Base-by-base conservation (phyloP, 1,140 invertebrate species). In the Eubasilissa regina region DNA sequence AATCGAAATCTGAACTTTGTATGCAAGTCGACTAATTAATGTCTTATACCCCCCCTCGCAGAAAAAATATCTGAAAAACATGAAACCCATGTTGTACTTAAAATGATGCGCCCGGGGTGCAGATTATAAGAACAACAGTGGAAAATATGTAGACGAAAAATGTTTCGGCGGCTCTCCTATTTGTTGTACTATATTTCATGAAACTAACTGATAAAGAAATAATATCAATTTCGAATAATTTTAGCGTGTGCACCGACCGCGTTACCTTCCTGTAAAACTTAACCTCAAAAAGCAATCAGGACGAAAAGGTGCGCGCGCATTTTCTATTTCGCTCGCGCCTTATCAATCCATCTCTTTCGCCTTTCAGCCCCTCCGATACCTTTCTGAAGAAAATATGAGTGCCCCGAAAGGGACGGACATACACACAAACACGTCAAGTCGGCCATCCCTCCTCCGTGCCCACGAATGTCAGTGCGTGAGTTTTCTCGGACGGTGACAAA, bases 261-360 rank as follows among this genome's bases (percentile, higher is more conserved):
- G 55, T 25, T 21, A 25, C 19, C 62, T 60, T n/a, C 4, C 12
- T n/a, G 56, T 47, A 62, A 19, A 74, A n/a, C 53, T 43, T 75
- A 75, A 75, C 73, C 73, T 75, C 73, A 75, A 75, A 68, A 53
- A 62, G 17, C 56, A 75, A 62, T 75, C 73, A 62, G 73, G 43
- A 48, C 17, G 73, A 48, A 58, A 44, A 60, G 55, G n/a, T 75
- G 73, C 73, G 73, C 73, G 73, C 73, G 73, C 73, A 72, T 12
- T 15, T 53, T 15, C 17, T 21, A 12, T 72, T 72, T 72, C 44
- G 17, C 15, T 48, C 43, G 44, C 25, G n/a, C 45, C 15, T 25
- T 25, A 45, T 75, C 55, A 48, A 21, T 74, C 73, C 45, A n/a
- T 62, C 15, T 48, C 73, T 45, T 19, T 75, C 73, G 25, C 9